A percentile compares a stretch with the other conserved stretches of the same genome.
These are phyloP conservation scores for Leptodactylus fallax DNA, from an alignment of 2,797 vertebrate species.

Conservation along the genomic window DNA sequence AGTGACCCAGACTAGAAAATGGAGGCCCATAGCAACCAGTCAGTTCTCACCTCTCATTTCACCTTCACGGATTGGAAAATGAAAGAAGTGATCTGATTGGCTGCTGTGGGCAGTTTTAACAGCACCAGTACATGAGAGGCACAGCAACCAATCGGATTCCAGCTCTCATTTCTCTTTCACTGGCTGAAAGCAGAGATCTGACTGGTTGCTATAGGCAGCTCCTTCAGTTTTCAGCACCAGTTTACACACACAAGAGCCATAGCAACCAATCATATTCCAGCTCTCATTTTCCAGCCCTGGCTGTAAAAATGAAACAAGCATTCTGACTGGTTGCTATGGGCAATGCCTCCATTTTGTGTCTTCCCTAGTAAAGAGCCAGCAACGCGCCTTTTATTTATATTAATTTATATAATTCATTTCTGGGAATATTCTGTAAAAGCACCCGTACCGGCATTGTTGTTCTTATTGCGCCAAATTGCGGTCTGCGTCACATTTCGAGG, in stretches of 20 bases:
- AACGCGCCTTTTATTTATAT: background rate
- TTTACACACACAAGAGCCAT: background rate
- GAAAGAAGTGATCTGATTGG: background rate
- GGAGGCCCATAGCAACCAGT: background rate
- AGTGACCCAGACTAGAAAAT: background rate
- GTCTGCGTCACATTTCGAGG: background rate
- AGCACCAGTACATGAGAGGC: background rate
- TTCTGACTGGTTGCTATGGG: background rate
- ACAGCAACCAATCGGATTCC: background rate
- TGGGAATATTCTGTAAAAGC: background rate
- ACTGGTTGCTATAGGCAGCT: background rate
- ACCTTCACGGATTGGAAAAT: background rate
- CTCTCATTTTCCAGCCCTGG: background rate
- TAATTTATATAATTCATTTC: too few species aligned
- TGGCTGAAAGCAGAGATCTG: background rate
- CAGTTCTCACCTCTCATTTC: background rate
- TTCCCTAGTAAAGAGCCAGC: background rate
- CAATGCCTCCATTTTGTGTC: background rate
- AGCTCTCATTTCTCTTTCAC: background rate
- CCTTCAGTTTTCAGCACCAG: background rate
- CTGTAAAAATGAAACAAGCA: background rate
- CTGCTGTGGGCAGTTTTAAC: background rate
- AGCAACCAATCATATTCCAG: conserved; percentile 1
- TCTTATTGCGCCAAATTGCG: background rate
- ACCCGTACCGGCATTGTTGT: background rate